phyloP scores from a whole-genome alignment of 2,888 invertebrate species.

The Cheiracanthium punctorium region DNA sequence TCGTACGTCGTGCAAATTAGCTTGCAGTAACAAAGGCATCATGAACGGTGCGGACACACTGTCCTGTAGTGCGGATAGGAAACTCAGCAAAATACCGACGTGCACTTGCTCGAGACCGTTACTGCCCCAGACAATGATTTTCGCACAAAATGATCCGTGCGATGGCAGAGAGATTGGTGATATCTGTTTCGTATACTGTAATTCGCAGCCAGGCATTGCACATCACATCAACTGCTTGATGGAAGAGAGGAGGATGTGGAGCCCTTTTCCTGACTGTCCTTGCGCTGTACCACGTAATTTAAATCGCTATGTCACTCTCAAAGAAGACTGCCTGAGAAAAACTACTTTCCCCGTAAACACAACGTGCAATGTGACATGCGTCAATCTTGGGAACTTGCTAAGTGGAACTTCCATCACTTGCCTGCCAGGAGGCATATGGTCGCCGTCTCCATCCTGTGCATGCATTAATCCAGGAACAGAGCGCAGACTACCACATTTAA shows the following conservation, averaged over 20 bases:
- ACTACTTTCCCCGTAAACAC: neutral
- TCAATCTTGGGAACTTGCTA: neutral
- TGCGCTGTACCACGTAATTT: neutral
- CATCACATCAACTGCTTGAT: neutral
- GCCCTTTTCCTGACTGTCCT: neutral
- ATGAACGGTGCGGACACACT: too few species aligned
- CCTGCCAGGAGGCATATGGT: neutral
- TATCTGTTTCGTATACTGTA: neutral
- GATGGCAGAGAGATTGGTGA: neutral
- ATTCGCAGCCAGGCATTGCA: neutral
- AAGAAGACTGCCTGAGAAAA: neutral
- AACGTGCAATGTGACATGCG: neutral
- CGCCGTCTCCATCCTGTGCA: neutral
- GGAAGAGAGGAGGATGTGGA: neutral
- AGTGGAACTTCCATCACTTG: neutral
- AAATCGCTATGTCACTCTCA: neutral
- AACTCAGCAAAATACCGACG: neutral
- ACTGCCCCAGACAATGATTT: neutral
- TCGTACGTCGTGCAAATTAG: neutral
- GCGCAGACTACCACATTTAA: slow-evolving; percentile 2
- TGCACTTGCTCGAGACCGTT: neutral
- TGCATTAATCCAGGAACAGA: neutral
- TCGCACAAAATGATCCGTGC: neutral
- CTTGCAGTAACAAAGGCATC: too few species aligned
- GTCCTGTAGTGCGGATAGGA: too few species aligned